phyloP scores from a whole-genome alignment of 2,797 vertebrate genomes.

The Brotula barbata region DNA sequence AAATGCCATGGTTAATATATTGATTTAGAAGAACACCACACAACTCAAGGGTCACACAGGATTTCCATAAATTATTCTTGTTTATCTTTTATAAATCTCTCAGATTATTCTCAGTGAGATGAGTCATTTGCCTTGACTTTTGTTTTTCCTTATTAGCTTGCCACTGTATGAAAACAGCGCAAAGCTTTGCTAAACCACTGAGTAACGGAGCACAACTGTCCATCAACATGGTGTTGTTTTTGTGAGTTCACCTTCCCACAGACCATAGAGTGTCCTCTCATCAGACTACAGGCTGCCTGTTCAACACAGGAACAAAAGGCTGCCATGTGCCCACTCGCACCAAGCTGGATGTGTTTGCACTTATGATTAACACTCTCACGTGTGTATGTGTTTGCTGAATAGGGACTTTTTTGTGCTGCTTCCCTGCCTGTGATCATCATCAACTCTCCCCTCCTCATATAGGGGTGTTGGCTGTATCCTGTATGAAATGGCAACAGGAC shows the following conservation, averaged over 20 bases:
- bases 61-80: slow-evolving; percentile 25
- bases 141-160: slow-evolving; percentile 34
- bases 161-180: slow-evolving; percentile 14
- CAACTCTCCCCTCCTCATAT: slow-evolving; percentile 7
- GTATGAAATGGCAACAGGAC: slow-evolving; percentile 94
- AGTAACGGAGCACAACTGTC: not conserved
- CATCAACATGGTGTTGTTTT: not conserved
- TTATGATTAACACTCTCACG: slow-evolving; percentile 24
- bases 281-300: slow-evolving; percentile 25
- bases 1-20: not conserved
- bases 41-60: slow-evolving; percentile 5
- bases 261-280: slow-evolving; percentile 6
- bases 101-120: slow-evolving; percentile 23
- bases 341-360: slow-evolving; percentile 15
- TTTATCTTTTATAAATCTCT: slow-evolving; percentile 26
- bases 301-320: slow-evolving; percentile 42
- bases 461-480: slow-evolving; percentile 97
- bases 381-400: slow-evolving; percentile 15
- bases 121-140: slow-evolving; percentile 30
- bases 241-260: slow-evolving; percentile 30
- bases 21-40: slow-evolving; percentile 2
- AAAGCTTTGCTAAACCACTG: slow-evolving; percentile 13
- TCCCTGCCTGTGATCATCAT: too few relatives aligned
- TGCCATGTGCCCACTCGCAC: slow-evolving; percentile 35
- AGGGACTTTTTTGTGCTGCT: not conserved